Base-by-base conservation (phyloP, 2,888 invertebrate genomes). In the Catocala nupta region DNA sequence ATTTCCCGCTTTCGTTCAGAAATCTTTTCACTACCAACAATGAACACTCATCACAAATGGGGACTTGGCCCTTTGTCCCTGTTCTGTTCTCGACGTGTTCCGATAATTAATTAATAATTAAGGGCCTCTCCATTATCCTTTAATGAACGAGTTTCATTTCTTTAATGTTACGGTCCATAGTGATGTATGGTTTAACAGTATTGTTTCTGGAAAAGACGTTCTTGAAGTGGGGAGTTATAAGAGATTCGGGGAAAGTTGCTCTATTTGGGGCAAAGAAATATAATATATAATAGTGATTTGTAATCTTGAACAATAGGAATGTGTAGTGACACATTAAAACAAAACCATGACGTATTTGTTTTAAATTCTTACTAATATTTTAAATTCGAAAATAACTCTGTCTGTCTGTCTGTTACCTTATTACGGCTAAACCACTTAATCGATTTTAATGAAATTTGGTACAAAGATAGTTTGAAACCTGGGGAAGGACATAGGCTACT, bases 41-140 rank as follows among this genome's bases (percentile, higher is more conserved):
- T 81, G 79, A 74, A 71, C 78, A 81, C 78, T 80, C 71, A 77
- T 84, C 80, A 79, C 75, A 71, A 75, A 69, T 71, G 73, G 68
- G 56, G 65, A 68, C 76, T 53, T 59, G 63, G 71, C 57, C 78
- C 81, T 81, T 85, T 86, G 82, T 85, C 65, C 71, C 68, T 60
- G 43, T 61, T 66, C 86, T 86, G 86, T 68, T 62, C 62, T 60
- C 74, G 85, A 86, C 87, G 73, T 81, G 74, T 76, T 70, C 80
- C 75, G 78, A 81, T 83, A 86, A 86, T 87, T 87, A 87, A 87
- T 86, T 86, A 85, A 78, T 86, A 86, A 86, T 86, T 83, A 85
- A 82, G 81, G 80, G 69, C 78, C 75, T 81, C 79, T 82, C 82
- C 78, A 83, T 82, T 83, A 81, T 81, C 81, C 79, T 76, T 77